These are phyloP conservation scores for Chaunax sp. DNA, from an alignment of 2,797 vertebrate species.

Conservation along the genomic window DNA sequence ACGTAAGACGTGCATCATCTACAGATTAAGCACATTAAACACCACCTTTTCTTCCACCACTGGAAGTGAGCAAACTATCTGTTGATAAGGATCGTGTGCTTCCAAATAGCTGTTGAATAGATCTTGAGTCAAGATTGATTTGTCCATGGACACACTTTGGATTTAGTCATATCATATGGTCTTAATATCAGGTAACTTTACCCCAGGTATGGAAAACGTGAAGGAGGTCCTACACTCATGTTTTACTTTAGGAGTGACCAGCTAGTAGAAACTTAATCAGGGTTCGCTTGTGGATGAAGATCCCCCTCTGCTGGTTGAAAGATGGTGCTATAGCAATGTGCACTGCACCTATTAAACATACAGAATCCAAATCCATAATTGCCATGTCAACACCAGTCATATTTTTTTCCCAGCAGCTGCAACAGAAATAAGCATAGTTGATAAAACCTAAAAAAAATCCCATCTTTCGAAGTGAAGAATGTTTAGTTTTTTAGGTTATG, in stretches of 20 bases:
- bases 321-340: conserved; percentile 1
- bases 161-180: too few species aligned
- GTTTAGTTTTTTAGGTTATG: too few species aligned
- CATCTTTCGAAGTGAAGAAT: not conserved
- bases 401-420: not conserved
- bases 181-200: too few species aligned
- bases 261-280: not conserved
- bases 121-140: too few species aligned
- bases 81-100: too few species aligned
- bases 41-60: too few species aligned
- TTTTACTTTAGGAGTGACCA: not conserved
- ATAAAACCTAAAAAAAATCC: not conserved
- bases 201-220: too few species aligned
- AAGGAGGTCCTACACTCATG: not conserved
- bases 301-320: conserved; percentile 63
- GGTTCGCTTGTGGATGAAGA: conserved; percentile 17
- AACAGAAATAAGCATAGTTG: not conserved
- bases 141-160: too few species aligned
- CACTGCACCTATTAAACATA: conserved; percentile 22
- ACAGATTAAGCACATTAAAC: too few species aligned
- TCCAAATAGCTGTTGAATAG: too few species aligned
- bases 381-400: not conserved
- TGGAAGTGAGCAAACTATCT: too few species aligned
- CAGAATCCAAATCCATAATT: not conserved
- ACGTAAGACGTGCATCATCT: too few species aligned